These are phyloP conservation scores for Lochmaea crataegi DNA, from an alignment of 2,888 invertebrate genomes.

Conservation along the genomic window DNA sequence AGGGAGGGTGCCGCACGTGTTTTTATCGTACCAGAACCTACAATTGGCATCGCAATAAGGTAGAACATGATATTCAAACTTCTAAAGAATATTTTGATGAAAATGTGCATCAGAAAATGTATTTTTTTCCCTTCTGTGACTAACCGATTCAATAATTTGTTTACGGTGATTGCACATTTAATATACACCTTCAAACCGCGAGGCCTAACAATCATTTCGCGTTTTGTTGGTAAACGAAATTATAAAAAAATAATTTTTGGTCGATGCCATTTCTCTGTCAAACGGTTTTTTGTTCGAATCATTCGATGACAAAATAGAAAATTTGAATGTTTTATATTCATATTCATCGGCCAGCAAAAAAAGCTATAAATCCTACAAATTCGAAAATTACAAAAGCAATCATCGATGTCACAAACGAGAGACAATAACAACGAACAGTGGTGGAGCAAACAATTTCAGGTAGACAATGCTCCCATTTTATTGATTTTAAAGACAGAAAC, in stretches of 20 bases:
- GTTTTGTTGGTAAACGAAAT: neutral
- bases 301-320: constrained; percentile 22
- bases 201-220: neutral
- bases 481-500: neutral
- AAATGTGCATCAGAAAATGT: too few relatives aligned
- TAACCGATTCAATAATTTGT: too few relatives aligned
- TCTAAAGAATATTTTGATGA: too few relatives aligned
- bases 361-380: constrained; percentile 44
- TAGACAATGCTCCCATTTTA: neutral
- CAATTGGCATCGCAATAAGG: too few relatives aligned
- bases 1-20: too few relatives aligned
- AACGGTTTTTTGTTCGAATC: constrained; percentile 4
- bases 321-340: constrained; percentile 37
- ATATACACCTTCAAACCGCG: neutral
- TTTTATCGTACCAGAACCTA: too few relatives aligned
- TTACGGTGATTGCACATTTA: constrained; percentile 9
- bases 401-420: constrained; percentile 50
- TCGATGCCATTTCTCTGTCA: neutral
- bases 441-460: constrained; percentile 19
- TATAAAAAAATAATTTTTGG: constrained; percentile 3
- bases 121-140: too few relatives aligned
- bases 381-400: constrained; percentile 54
- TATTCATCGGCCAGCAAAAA: constrained; percentile 40
- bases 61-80: too few relatives aligned
- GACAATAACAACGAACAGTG: constrained; percentile 43